These are phyloP conservation scores for Pempheris klunzingeri DNA, from an alignment of 2,797 vertebrate genomes.

Conservation along the genomic window DNA sequence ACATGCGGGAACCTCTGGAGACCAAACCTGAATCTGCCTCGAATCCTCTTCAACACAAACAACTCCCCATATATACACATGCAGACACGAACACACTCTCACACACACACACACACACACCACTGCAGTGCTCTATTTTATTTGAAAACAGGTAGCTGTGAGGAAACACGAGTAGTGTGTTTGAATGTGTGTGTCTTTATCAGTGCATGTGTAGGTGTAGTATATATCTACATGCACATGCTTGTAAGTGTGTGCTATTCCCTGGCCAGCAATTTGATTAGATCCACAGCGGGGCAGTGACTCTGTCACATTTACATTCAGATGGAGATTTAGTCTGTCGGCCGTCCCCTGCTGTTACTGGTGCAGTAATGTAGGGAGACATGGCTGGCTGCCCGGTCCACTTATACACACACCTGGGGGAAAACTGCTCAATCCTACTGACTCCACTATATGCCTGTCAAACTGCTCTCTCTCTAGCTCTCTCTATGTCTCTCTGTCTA, in stretches of 20 bases:
- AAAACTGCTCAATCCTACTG: constrained; percentile 76
- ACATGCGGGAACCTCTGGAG: constrained; percentile 77
- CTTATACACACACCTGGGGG: constrained; percentile 82
- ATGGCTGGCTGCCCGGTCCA: constrained; percentile 82
- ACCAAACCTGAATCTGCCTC: constrained; percentile 85
- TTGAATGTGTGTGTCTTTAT: constrained; percentile 35
- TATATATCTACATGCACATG: constrained; percentile 42
- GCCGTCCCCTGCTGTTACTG: constrained; percentile 80
- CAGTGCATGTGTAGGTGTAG: constrained; percentile 51
- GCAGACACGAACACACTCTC: constrained; percentile 3
- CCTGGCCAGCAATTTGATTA: constrained; percentile 77
- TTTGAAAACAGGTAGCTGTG: constrained; percentile 67
- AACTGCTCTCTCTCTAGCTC: constrained; percentile 26
- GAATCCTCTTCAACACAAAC: constrained; percentile 74
- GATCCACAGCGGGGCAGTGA: constrained; percentile 72
- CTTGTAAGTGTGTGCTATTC: constrained; percentile 62
- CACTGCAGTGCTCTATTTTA: constrained; percentile 75
- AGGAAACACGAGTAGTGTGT: constrained; percentile 43
- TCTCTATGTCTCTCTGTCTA: constrained; percentile 18
- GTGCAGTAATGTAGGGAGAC: constrained; percentile 82
- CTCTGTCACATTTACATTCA: constrained; percentile 82
- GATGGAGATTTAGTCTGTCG: constrained; percentile 82
- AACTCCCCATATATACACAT: constrained; percentile 24
- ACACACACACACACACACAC: constrained; percentile 13
- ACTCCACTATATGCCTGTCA: constrained; percentile 73